A percentile compares a stretch with the other conserved stretches of the same genome.
Conservation (phyloP, 2,113 vertebrate species). For the Hippocampus barbouri region DNA sequence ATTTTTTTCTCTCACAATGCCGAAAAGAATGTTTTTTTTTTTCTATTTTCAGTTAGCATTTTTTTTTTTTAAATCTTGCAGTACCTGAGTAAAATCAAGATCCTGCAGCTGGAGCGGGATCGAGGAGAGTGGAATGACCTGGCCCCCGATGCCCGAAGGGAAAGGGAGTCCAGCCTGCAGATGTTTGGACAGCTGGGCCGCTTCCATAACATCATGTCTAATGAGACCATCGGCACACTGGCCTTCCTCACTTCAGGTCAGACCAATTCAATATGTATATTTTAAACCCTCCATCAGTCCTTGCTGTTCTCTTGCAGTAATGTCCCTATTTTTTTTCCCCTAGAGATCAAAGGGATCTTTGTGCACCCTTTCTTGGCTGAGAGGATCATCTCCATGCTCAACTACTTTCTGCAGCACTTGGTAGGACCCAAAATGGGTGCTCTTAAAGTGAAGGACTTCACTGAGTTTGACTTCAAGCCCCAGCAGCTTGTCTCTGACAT, state of each 20-base stretch:
- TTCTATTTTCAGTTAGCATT: background rate
- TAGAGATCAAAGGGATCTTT: slow-evolving; percentile 93
- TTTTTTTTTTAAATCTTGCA: slow-evolving; percentile 34
- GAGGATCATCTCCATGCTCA: slow-evolving; percentile 98
- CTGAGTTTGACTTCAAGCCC: slow-evolving; percentile 97
- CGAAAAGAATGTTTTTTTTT: background rate
- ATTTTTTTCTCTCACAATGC: background rate
- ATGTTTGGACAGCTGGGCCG: slow-evolving; percentile 96
- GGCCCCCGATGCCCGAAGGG: slow-evolving; percentile 82
- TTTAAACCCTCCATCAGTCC: background rate
- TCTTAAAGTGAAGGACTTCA: slow-evolving; percentile 98
- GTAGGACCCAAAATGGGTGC: slow-evolving; percentile 98
- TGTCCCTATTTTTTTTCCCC: background rate
- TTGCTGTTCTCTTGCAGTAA: background rate
- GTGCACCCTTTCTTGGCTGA: slow-evolving; percentile 95
- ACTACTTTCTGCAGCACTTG: slow-evolving; percentile 96
- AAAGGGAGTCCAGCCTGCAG: slow-evolving; percentile 93
- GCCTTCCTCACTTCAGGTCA: slow-evolving; percentile 95
- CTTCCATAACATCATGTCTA: slow-evolving; percentile 99
- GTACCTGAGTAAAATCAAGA: slow-evolving; percentile 98
- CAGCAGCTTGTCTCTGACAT: slow-evolving; percentile 98
- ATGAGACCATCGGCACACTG: slow-evolving; percentile 95
- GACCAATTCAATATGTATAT: slow-evolving; percentile 13
- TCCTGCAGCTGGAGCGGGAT: slow-evolving; percentile 93
- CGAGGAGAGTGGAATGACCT: slow-evolving; percentile 88